Base-by-base conservation (phyloP, 2,888 invertebrate genomes). In the Chaitophorus viminalis region DNA sequence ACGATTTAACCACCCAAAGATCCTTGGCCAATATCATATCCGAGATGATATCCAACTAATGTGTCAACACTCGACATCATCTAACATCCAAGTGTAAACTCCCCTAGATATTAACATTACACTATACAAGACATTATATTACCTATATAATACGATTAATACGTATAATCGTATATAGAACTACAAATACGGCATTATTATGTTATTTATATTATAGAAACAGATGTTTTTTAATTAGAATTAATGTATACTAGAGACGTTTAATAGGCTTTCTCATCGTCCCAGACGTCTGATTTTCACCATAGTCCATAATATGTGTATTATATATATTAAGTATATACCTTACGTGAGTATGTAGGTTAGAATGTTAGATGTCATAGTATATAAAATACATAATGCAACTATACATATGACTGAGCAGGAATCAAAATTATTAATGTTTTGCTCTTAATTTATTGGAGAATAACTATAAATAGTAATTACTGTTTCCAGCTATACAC, bases 381-480 rank as follows among this genome's bases (percentile, higher is more conserved):
- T 46, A 9, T 65, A 39, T 39, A 18, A 33, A n/a, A 79, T 18
- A 29, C 60, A 33, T n/a, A n/a, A 29, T 60, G 54, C 29, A 31
- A 25, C 60, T 25, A 4, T 18, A 74, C 36, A 9, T 77, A 1
- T 21, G 4, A 60, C 68, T 29, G 68, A 8, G 36, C 60, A 21
- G 39, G 21, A 14, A 65, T 11, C 74, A 14, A 75, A 75, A 83
- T 75, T 83, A 83, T 60, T 65, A 83, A 75, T 39, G 29, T 65
- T 83, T 75, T 75, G 60, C 83, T 83, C 60, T 75, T 75, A 60
- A 60, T 83, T 75, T 75, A 75, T 75, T 31, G 36, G 36, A 75
- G 21, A 31, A 75, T 75, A 83, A 83, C 83, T 83, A 75, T 83
- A n/a, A n/a, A n/a, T n/a, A n/a, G n/a, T n/a, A 75, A 83, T 83